Base-by-base conservation (phyloP, 2,797 vertebrate species). In the Pyrrhura leucotis region DNA sequence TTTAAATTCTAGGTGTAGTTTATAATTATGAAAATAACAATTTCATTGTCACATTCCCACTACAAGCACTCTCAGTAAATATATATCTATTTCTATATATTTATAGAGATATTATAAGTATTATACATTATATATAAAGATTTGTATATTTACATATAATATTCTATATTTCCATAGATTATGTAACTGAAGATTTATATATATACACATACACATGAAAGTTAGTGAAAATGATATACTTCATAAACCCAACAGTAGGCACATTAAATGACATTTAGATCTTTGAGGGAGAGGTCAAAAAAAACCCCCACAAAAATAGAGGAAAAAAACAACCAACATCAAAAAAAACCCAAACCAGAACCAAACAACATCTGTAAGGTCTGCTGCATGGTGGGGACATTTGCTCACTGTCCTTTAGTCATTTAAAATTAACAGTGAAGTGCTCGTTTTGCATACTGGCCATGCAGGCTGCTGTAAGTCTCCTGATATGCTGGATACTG, bases 271-370 rank as follows among this genome's bases (percentile, higher is more conserved):
- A 62, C 45, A 56, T 12, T 48, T 59, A 71, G 6, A 21, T 84
- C 37, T 73, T 33, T 23, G n/a, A 33, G 21, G n/a, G n/a, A 56
- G n/a, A 33, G 54, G 21, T 56, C 17, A 28, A 11, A 21, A 84
- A 56, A 66, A 40, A 10, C 0, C 2, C 20, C 21, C 54, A 9
- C 5, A 9, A 14, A 33, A 19, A 6, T 1, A 14, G 4, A 12
- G 1, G 29, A 14, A 25, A 44, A 19, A 13, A 18, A 10, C 10
- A 23, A 23, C 26, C 20, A 56, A 23, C 7, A 33, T 14, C n/a
- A 35, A 35, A 33, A 56, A 33, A n/a, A 33, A 23, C 6, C 3
- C 14, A 56, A 56, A 23, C 21, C 54, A 56, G 9, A 33, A 56
- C 15, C 14, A 33, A 33, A 33, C 14, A 56, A 56, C 54, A 58